A percentile compares a stretch with the other conserved stretches of the same genome.
phyloP scores from a whole-genome alignment of 2,113 vertebrate genomes.

The Spizaetus ornatus region DNA sequence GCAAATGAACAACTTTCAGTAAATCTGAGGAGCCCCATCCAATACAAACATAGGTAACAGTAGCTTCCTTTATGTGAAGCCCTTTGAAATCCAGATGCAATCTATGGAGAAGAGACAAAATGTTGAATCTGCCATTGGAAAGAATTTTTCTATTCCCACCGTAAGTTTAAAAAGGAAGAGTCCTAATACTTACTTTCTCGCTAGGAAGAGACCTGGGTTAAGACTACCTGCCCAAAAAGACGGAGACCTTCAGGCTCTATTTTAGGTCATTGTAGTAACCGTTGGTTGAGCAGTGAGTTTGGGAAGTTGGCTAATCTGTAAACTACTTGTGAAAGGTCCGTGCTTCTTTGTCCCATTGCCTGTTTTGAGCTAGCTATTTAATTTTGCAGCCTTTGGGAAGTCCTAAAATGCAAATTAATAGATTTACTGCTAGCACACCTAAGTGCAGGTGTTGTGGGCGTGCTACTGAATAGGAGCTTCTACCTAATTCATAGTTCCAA shows the following conservation, averaged over 20 bases:
- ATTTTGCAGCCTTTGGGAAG: background rate
- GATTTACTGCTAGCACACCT: background rate
- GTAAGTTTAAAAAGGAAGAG: background rate
- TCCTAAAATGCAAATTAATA: background rate
- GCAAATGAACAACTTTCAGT: background rate
- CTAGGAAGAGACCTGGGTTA: background rate
- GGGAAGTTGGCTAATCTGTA: background rate
- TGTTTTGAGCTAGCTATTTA: background rate
- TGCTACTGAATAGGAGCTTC: background rate
- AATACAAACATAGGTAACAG: background rate
- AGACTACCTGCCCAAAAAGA: background rate
- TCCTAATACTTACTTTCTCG: background rate
- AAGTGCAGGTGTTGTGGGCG: background rate
- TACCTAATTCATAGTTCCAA: background rate
- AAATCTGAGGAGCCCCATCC: background rate
- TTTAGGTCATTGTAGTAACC: background rate
- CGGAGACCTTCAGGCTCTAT: rapidly evolving
- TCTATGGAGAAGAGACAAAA: background rate
- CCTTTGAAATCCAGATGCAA: background rate
- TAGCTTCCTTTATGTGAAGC: background rate
- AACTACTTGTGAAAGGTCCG: rapidly evolving
- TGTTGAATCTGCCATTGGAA: background rate
- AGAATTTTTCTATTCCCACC: background rate
- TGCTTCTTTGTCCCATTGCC: background rate
- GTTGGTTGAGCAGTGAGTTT: background rate